Evolutionary conservation across 2,113 vertebrate genomes (phyloP).

Genomic region (Sinocyclocheilus grahami): DNA sequence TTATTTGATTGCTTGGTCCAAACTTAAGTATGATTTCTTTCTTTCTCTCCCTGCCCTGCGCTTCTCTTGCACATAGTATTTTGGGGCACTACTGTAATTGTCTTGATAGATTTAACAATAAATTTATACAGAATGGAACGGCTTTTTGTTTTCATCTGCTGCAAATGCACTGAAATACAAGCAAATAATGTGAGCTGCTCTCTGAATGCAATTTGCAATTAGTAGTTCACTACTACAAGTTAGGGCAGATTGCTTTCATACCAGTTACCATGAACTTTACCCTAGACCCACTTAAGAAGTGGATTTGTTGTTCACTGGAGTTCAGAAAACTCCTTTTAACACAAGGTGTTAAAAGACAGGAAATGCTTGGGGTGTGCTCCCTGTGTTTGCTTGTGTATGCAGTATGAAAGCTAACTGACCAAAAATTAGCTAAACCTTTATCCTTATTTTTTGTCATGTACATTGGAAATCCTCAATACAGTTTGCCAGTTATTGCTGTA

Average conservation of each 20-base stretch:
- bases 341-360: neutral
- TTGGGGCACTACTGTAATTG: conserved; percentile 1
- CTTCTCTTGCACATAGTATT: neutral
- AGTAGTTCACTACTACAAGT: neutral
- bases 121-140: neutral
- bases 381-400: neutral
- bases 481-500: neutral
- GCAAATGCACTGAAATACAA: neutral
- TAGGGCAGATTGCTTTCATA: neutral
- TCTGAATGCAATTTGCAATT: neutral
- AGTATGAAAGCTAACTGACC: too few species aligned
- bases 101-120: neutral
- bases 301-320: neutral
- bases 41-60: neutral
- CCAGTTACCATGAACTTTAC: neutral
- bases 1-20: neutral
- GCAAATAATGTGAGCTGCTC: neutral
- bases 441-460: neutral
- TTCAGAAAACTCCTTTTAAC: neutral
- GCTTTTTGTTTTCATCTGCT: neutral
- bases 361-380: neutral
- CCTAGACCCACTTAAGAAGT: neutral
- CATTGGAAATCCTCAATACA: neutral
- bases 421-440: neutral
- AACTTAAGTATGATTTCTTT: conserved; percentile 7